These are phyloP conservation scores for Chanos chanos DNA, from an alignment of 2,797 vertebrate species.

Conservation along the genomic window DNA sequence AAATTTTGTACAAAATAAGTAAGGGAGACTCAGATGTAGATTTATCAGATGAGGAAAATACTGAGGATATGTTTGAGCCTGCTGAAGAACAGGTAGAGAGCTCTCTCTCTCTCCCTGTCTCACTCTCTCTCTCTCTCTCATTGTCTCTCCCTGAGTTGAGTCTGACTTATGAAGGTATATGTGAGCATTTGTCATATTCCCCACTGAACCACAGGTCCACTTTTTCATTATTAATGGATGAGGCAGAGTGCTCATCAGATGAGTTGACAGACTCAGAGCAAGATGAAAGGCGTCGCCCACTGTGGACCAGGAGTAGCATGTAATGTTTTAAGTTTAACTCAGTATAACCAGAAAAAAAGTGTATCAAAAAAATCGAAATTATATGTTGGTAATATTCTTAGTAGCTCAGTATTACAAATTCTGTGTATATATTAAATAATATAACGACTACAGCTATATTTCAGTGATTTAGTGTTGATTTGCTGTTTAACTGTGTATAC, in stretches of 20 bases:
- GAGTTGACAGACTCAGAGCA: background rate
- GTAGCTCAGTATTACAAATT: background rate
- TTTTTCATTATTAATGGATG: no score
- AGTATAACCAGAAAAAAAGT: no score
- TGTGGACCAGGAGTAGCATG: no score
- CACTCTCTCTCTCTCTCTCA: background rate
- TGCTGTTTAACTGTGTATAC: no score
- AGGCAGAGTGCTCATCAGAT: no score
- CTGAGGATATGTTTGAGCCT: background rate
- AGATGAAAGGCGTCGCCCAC: no score
- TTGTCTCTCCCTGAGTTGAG: background rate
- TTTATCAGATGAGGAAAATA: constrained; percentile 27
- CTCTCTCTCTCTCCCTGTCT: background rate
- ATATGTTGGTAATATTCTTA: no score
- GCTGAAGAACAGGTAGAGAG: background rate
- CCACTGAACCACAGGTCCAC: no score
- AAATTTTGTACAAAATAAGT: background rate
- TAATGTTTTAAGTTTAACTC: no score
- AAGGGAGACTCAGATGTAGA: constrained; percentile 28
- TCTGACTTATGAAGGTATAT: constrained; percentile 11
- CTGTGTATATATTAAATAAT: background rate
- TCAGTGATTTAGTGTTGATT: no score
- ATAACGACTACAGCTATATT: background rate
- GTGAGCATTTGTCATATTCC: no score
- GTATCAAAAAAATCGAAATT: no score